These are phyloP conservation scores for Nephrotoma appendiculata DNA, from an alignment of 2,888 invertebrate species.

Conservation along the genomic window DNA sequence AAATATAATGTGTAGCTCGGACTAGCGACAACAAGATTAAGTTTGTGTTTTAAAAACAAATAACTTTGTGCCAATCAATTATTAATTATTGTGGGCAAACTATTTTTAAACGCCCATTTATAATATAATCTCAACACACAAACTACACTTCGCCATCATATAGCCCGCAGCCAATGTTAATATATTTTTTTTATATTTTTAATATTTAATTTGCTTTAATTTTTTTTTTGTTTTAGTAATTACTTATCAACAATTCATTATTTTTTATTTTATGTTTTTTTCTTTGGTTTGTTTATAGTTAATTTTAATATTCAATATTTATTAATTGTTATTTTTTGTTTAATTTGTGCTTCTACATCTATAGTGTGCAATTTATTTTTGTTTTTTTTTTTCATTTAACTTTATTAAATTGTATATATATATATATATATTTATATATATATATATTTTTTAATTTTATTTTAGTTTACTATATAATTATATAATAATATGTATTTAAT, in stretches of 20 bases:
- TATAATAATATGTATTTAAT: slow-evolving; percentile 2
- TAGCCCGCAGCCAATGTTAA: slow-evolving; percentile 3
- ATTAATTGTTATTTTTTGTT: slow-evolving; percentile 3
- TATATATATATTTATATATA: too few relatives aligned
- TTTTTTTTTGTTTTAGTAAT: slow-evolving; percentile 7
- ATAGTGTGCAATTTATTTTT: slow-evolving; percentile 12
- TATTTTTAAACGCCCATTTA: neutral
- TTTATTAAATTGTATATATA: slow-evolving; percentile 5
- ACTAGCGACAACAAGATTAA: neutral
- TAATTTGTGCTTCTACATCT: slow-evolving; percentile 12
- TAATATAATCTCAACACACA: neutral
- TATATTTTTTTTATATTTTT: slow-evolving; percentile 8
- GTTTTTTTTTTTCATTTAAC: neutral
- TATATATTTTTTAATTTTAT: slow-evolving; percentile 7
- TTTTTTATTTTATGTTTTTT: neutral
- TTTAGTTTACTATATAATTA: slow-evolving; percentile 5
- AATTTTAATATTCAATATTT: slow-evolving; percentile 4
- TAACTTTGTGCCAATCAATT: neutral
- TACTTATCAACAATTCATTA: slow-evolving; percentile 6
- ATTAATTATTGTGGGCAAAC: neutral
- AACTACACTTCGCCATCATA: neutral
- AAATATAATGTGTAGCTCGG: neutral
- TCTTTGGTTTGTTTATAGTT: neutral
- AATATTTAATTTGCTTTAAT: slow-evolving; percentile 6
- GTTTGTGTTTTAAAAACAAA: neutral